phyloP scores from a whole-genome alignment of 1,140 invertebrate genomes.

The Dryas iulia region DNA sequence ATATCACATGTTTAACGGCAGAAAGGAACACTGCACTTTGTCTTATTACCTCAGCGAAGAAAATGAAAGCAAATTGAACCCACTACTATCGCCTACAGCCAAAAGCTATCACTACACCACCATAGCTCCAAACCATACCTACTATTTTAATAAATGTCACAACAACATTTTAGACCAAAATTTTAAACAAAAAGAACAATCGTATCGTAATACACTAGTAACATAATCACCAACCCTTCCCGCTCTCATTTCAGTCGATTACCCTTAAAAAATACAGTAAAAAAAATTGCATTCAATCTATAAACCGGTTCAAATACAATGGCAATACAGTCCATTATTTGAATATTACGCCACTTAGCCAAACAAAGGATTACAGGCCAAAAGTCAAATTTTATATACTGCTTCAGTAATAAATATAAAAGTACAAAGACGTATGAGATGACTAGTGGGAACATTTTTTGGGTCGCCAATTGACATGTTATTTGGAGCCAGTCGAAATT shows the following conservation, averaged over 20 bases:
- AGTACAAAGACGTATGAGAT: conserved; percentile 52
- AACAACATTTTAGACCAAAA: background rate
- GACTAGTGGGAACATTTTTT: conserved; percentile 54
- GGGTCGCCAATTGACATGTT: conserved; percentile 39
- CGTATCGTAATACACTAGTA: background rate
- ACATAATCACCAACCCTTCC: background rate
- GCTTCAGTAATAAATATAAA: conserved; percentile 51
- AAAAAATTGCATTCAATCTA: conserved; percentile 32
- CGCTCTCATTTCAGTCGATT: conserved; percentile 38
- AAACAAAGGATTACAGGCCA: conserved; percentile 59
- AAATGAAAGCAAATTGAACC: background rate
- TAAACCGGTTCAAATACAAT: conserved; percentile 39
- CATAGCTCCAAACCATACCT: too few species aligned
- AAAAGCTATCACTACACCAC: too few species aligned
- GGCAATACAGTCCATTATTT: conserved; percentile 57
- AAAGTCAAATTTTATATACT: conserved; percentile 59
- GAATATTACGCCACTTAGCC: conserved; percentile 61
- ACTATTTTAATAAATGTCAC: background rate
- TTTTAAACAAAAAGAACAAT: background rate
- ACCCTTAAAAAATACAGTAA: conserved; percentile 33
- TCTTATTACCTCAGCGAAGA: background rate
- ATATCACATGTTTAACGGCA: background rate
- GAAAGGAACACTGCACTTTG: background rate
- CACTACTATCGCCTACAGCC: too few species aligned
- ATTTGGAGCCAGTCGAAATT: conserved; percentile 26